These are phyloP conservation scores for Monochamus alternatus DNA, from an alignment of 2,888 invertebrate genomes.

Conservation along the genomic window DNA sequence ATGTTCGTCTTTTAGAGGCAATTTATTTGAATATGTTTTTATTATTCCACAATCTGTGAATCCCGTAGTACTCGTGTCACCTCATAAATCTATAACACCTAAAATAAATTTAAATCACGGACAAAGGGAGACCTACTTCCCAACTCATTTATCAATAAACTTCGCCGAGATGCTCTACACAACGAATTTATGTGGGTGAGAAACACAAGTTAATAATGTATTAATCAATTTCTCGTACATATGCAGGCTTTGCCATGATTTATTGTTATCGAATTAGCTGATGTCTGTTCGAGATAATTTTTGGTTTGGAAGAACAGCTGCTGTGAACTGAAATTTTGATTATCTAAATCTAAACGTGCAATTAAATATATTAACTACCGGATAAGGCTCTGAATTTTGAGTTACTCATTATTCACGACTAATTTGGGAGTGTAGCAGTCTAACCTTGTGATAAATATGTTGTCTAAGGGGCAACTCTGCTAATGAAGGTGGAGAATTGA, in stretches of 20 bases:
- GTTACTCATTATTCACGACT: too few species aligned
- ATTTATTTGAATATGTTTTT: background rate
- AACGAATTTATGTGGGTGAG: slow-evolving; percentile 24
- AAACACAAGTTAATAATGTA: slow-evolving; percentile 23
- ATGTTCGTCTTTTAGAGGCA: too few species aligned
- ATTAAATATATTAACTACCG: too few species aligned
- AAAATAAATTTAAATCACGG: slow-evolving; percentile 18
- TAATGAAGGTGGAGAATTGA: too few species aligned
- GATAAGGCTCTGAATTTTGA: too few species aligned
- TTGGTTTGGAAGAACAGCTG: background rate
- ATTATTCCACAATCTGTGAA: slow-evolving; percentile 14
- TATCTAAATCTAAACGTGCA: too few species aligned
- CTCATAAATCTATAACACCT: slow-evolving; percentile 7
- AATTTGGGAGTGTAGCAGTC: too few species aligned
- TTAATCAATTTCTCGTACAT: slow-evolving; percentile 27
- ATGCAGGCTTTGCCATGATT: background rate
- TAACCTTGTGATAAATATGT: too few species aligned
- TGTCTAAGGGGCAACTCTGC: too few species aligned
- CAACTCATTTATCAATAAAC: slow-evolving; percentile 35
- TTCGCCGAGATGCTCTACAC: slow-evolving; percentile 19
- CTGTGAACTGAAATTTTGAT: background rate
- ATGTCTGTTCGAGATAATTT: background rate
- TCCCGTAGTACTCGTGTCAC: slow-evolving; percentile 6
- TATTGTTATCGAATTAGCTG: background rate
- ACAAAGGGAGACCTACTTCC: slow-evolving; percentile 19